Conservation (phyloP, 2,888 invertebrate genomes). For the Patella pellucida region DNA sequence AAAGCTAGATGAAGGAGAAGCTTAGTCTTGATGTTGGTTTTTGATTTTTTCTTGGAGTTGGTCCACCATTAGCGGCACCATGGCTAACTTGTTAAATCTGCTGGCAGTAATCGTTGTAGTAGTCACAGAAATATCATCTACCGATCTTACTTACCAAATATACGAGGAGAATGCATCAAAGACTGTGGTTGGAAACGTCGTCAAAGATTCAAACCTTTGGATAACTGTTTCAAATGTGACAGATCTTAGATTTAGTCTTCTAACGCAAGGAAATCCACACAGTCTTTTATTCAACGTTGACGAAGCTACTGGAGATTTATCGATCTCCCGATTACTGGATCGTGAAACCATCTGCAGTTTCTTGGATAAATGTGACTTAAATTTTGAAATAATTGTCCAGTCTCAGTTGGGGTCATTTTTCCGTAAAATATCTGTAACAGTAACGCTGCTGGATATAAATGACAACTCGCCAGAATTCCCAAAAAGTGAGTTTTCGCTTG, state of each 20-base stretch:
- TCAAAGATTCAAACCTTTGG: slow-evolving; percentile 68
- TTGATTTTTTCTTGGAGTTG: too few relatives aligned
- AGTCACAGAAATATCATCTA: too few relatives aligned
- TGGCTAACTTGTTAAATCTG: too few relatives aligned
- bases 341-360: slow-evolving; percentile 50
- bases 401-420: slow-evolving; percentile 65
- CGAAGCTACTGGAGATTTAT: slow-evolving; percentile 87
- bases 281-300: slow-evolving; percentile 83
- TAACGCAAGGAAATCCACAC: slow-evolving; percentile 37
- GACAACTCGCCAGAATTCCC: slow-evolving; percentile 53
- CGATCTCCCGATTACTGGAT: slow-evolving; percentile 72
- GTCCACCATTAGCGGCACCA: too few relatives aligned
- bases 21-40: too few relatives aligned
- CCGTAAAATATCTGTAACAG: slow-evolving; percentile 74
- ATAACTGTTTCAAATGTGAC: slow-evolving; percentile 39
- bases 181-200: slow-evolving; percentile 53
- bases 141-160: slow-evolving; percentile 43
- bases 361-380: slow-evolving; percentile 34
- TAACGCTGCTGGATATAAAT: slow-evolving; percentile 51
- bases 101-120: too few relatives aligned
- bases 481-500: slow-evolving; percentile 21
- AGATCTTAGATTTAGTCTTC: slow-evolving; percentile 45
- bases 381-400: slow-evolving; percentile 40
- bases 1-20: too few relatives aligned
- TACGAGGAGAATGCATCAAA: slow-evolving; percentile 55